Evolutionary conservation across 2,113 vertebrate species (phyloP), one percentile per base, ranked within the genome.

Genomic region (Sander vitreus): DNA sequence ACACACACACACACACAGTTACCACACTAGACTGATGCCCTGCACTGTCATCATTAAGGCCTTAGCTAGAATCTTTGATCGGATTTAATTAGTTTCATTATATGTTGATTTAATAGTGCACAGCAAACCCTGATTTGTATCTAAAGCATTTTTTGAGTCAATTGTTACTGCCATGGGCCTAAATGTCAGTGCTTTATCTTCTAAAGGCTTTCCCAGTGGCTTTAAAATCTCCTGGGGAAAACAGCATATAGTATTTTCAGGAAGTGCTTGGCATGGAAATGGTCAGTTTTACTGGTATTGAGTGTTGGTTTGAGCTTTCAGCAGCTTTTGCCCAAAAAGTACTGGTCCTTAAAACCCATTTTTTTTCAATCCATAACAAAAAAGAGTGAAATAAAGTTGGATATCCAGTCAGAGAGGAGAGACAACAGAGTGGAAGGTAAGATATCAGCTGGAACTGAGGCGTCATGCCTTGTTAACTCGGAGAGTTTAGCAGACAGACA

Each of bases 391-490:
- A 71, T 12, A 5, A 33, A 73, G 45, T 64, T 54, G 55, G 45
- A 76, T 66, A 73, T 71, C 21, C 36, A 66, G 55, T 47, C 47
- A 67, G 18, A 48, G 64, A 65, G 18, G 19, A 8, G 73, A 72
- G 51, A 76, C 55, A 70, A 62, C 21, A 50, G 53, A 65, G 84
- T 30, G 21, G 30, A 72, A 43, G 55, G 50, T 72, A 75, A 53
- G 64, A 60, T 76, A 73, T 85, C 50, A 77, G 69, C 85, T 25
- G 19, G 39, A 89, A 58, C 48, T 63, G 33, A 72, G 57, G 73
- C 55, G 45, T 87, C 71, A 81, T 62, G 62, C 57, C 73, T 77
- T 58, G 68, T 85, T 80, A 88, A 59, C 67, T 55, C 43, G 2
- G 60, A 60, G 50, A 58, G 11, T 75, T 63, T 39, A 69, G 67